These are phyloP conservation scores for Latheticus oryzae DNA, from an alignment of 2,888 invertebrate species.

Conservation along the genomic window DNA sequence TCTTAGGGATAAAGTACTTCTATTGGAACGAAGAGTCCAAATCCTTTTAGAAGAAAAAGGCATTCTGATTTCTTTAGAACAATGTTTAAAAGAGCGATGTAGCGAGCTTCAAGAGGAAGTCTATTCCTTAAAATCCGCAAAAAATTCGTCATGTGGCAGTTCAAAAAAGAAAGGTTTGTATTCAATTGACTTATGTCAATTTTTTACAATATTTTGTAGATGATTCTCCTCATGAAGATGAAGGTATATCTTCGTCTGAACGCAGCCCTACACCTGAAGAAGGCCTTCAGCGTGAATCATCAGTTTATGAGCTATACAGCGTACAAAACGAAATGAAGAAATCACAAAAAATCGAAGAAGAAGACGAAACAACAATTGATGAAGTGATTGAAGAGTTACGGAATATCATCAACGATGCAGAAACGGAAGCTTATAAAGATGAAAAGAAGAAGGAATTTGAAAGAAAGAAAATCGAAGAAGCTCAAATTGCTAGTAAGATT, in stretches of 20 bases:
- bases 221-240: slow-evolving; percentile 84
- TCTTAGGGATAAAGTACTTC: slow-evolving; percentile 75
- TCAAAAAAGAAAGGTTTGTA: slow-evolving; percentile 68
- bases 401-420: slow-evolving; percentile 87
- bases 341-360: slow-evolving; percentile 60
- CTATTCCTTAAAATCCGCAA: slow-evolving; percentile 69
- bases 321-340: slow-evolving; percentile 67
- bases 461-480: slow-evolving; percentile 56
- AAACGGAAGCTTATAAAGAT: slow-evolving; percentile 74
- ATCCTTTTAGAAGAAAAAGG: slow-evolving; percentile 83
- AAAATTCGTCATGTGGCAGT: slow-evolving; percentile 68
- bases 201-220: slow-evolving; percentile 59
- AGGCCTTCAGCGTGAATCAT: slow-evolving; percentile 70
- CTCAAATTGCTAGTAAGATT: slow-evolving; percentile 57
- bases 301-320: slow-evolving; percentile 73
- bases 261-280: slow-evolving; percentile 81
- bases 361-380: slow-evolving; percentile 85
- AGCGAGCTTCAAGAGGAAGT: slow-evolving; percentile 81
- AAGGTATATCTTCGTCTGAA: slow-evolving; percentile 89
- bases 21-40: slow-evolving; percentile 78
- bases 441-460: slow-evolving; percentile 56
- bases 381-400: slow-evolving; percentile 88
- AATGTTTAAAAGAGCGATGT: slow-evolving; percentile 80
- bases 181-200: no score
- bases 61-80: slow-evolving; percentile 77